Conservation (phyloP, 2,888 invertebrate genomes). For the Lasius platythorax region DNA sequence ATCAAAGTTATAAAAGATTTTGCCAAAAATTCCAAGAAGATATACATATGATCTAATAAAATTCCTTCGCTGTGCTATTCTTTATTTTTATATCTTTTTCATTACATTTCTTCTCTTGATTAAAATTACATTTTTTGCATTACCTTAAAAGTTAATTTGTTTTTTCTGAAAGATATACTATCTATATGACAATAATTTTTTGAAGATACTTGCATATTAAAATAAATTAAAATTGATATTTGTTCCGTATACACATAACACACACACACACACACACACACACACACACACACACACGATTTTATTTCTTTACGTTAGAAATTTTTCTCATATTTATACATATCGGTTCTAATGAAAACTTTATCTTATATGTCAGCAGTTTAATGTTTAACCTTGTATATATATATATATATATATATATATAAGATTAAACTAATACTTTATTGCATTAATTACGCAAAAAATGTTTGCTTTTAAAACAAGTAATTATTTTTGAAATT, state of each 20-base stretch:
- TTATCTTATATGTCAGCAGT: not conserved
- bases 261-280: not conserved
- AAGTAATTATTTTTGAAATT: not conserved
- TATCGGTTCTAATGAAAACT: not conserved
- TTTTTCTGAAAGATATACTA: not conserved
- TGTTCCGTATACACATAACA: not conserved
- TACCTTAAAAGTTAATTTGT: not conserved
- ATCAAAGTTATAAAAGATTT: not conserved
- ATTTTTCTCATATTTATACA: not conserved
- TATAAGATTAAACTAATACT: not conserved
- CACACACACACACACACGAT: not conserved
- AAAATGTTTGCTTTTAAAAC: not conserved
- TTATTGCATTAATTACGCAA: not conserved
- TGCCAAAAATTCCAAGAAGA: not conserved
- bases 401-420: not conserved
- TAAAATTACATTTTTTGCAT: not conserved
- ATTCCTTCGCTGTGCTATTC: not conserved
- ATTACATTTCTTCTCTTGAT: not conserved
- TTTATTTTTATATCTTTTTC: not conserved
- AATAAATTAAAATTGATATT: conserved; percentile 53
- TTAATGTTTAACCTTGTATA: not conserved
- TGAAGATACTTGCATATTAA: not conserved
- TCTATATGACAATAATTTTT: not conserved
- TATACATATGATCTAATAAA: not conserved
- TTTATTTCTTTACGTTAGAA: not conserved